Percentiles rank a stretch among this genome's conserved stretches.
Evolutionary conservation across 2,797 vertebrate species (phyloP).

Genomic region (Carcharodon carcharias): DNA sequence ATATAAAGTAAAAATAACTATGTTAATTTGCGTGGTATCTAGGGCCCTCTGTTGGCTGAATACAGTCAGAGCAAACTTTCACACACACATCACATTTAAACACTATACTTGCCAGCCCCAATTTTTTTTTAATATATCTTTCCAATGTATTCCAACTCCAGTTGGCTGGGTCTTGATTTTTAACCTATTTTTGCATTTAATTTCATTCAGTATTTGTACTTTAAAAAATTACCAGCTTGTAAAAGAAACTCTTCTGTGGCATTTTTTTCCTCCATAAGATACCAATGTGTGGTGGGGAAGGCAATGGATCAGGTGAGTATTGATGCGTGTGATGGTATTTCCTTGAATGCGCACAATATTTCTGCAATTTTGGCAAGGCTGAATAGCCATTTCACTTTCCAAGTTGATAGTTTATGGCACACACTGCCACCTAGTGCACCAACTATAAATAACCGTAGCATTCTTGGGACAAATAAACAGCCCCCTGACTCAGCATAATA

Average conservation of each 20-base stretch:
- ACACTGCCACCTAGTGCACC: neutral
- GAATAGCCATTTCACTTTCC: too few species aligned
- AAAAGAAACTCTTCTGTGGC: neutral
- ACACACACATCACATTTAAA: neutral
- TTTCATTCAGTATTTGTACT: neutral
- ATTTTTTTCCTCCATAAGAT: neutral
- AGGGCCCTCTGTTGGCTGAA: neutral
- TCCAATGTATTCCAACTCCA: neutral
- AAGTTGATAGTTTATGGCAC: too few species aligned
- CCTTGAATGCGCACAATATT: neutral
- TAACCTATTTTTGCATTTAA: neutral
- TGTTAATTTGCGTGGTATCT: neutral
- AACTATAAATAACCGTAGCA: neutral
- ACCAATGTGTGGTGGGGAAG: neutral
- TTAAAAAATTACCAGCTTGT: neutral
- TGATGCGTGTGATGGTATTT: neutral
- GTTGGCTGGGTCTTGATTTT: neutral
- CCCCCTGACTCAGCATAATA: too few species aligned
- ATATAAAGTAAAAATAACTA: neutral
- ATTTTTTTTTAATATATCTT: neutral
- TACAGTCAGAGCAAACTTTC: neutral
- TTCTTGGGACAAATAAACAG: too few species aligned
- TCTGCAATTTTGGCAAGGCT: neutral
- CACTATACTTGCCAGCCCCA: neutral
- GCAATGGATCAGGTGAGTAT: neutral